Conservation (phyloP, 2,113 vertebrate species). For the Macquaria australasica region DNA sequence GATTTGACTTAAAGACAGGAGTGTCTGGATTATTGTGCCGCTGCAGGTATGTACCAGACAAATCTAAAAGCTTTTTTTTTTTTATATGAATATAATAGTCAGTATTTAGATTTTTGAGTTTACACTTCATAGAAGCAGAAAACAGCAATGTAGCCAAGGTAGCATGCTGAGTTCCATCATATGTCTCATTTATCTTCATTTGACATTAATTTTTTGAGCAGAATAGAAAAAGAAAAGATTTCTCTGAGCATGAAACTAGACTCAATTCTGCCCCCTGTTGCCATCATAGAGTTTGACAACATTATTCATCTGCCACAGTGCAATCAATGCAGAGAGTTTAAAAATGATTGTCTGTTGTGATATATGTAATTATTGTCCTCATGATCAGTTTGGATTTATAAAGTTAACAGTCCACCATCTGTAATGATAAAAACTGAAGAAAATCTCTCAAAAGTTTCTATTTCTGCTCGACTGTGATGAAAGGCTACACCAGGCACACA, state of each 20-base stretch:
- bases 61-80: not conserved
- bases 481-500: not conserved
- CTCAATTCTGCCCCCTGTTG: conserved; percentile 10
- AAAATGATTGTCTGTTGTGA: not conserved
- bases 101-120: not conserved
- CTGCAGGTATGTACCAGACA: not conserved
- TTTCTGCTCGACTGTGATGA: not conserved
- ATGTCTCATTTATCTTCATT: not conserved
- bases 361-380: not conserved
- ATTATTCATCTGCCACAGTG: not conserved
- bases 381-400: not conserved
- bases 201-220: not conserved
- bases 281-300: not conserved
- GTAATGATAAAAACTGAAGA: not conserved
- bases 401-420: not conserved
- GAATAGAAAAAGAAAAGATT: not conserved
- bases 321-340: not conserved
- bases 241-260: not conserved
- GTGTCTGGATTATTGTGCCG: not conserved
- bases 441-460: not conserved
- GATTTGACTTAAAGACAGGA: not conserved
- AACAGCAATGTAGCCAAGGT: not conserved
- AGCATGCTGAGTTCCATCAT: not conserved
- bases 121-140: not conserved
- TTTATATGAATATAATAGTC: not conserved